Conservation (phyloP, 2,797 vertebrate genomes). For the Percopsis omiscomaycus region DNA sequence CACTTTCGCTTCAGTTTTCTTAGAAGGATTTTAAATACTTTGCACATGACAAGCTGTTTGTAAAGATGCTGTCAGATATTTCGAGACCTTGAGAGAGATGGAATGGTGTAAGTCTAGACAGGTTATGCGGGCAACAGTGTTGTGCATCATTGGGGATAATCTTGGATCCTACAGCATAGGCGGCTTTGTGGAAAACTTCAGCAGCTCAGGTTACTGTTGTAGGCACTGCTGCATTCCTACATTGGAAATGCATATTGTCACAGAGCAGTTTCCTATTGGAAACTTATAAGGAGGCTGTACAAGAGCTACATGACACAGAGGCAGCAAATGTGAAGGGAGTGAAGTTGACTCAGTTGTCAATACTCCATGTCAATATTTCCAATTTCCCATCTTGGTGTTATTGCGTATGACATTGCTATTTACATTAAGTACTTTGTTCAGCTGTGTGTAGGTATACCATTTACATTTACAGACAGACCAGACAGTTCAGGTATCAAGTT, state of each 20-base stretch:
- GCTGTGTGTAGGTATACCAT: neutral
- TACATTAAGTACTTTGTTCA: constrained; percentile 30
- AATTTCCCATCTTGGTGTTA: constrained; percentile 23
- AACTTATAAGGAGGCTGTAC: too few relatives aligned
- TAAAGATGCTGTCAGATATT: constrained; percentile 10
- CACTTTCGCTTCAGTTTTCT: constrained; percentile 7
- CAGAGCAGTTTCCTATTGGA: neutral
- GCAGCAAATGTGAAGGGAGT: too few relatives aligned
- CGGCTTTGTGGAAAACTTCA: constrained; percentile 14
- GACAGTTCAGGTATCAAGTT: constrained; percentile 13
- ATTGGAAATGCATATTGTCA: neutral
- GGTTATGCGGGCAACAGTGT: neutral
- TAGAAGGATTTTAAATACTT: constrained; percentile 15
- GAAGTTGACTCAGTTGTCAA: constrained; percentile 35
- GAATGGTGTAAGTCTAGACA: neutral
- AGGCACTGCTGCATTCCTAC: neutral
- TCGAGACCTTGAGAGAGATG: constrained; percentile 17
- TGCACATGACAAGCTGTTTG: constrained; percentile 3
- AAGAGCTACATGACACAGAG: too few relatives aligned
- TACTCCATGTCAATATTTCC: constrained; percentile 17
- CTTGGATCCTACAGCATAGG: neutral
- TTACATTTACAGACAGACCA: neutral
- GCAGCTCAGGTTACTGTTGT: neutral
- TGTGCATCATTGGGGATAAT: neutral
- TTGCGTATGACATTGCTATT: constrained; percentile 32